Evolutionary conservation across 2,888 invertebrate genomes (phyloP), one percentile per base, ranked within the genome.

Genomic region (Loripinus fragilis): DNA sequence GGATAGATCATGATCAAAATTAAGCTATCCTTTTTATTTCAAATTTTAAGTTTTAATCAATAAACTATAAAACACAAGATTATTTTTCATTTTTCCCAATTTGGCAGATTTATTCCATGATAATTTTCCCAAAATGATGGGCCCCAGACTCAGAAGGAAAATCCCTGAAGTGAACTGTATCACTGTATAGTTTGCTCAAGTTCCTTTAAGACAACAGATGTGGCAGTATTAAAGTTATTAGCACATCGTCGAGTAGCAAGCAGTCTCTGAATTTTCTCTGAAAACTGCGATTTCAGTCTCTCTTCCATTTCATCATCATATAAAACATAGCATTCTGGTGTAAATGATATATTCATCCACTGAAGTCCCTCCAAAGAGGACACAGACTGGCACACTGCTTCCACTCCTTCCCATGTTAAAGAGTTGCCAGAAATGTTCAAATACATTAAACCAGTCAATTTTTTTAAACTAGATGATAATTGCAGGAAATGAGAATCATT

Each of bases 351-450:
- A 41, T 77, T 76, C 0, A 87, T 52, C 48, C 79, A 80, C 72
- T 85, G 83, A 35, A 88, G 68, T 41, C 71, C 67, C 3, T 52
- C 28, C 8, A 89, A 65, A 15, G 70, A 41, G 0, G 85, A 81
- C 15, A 85, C 70, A 20, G 82, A 71, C 33, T 84, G 72, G 28
- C 85, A 73, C 10, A 90, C 33, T 17, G 71, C 35, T 23, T 71
- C 68, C 8, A 85, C 68, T n/a, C 74, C 81, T 30, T 76, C 64
- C 3, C 64, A 66, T 15, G 78, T 71, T 10, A 90, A 69, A 12
- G 78, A 74, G 45, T 87, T 90, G 20, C 88, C 86, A 7, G 87
- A 78, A 23, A 92, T 41, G 71, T 91, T 92, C 48, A 91, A 52
- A 74, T 86, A 91, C 76, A 88, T 71, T n/a, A 92, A 71, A 7